Base-by-base conservation (phyloP, 2,888 invertebrate genomes). In the Coecobrya sp. region DNA sequence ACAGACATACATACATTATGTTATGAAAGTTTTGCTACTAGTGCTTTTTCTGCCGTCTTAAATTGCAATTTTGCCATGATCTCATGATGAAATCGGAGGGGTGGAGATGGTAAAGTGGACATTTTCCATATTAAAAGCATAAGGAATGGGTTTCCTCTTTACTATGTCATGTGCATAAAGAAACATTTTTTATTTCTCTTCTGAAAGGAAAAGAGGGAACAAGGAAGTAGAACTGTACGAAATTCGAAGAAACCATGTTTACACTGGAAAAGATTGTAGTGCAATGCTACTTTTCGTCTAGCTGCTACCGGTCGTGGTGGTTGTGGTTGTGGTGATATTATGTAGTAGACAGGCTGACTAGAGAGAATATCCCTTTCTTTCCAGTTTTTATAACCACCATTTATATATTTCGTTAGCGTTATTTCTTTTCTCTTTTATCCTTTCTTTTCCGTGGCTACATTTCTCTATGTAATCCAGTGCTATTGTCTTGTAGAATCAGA, bases 81-180 rank as follows among this genome's bases (percentile, higher is more conserved):
- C 42, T 73, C 42, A 42, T n/a, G 19, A 73, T 73, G 79, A 82
- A 59, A 55, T 82, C 30, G 59, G 10, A 36, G 30, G 82, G 59
- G 82, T 36, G 25, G 19, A 59, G 82, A 82, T 30, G 59, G 45
- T 42, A 27, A 55, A 82, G 89, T 89, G 82, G 89, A 82, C 81
- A 79, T 82, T 89, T 89, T 89, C 65, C 89, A 82, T 82, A 89
- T 70, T 82, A 89, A 68, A 42, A 49, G 45, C n/a, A 55, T 52
- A 87, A 42, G 30, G 68, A 82, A 52, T 82, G 55, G 81, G 19
- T 16, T 59, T 70, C 52, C 30, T 49, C 62, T 87, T 88, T 19
- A 42, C 36, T 52, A 52, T 88, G 81, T 81, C 88, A 79, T 88
- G 68, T 81, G 76, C 88, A 88, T 70, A 42, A 79, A 81, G 59